A percentile compares a stretch with the other conserved stretches of the same genome.
phyloP scores from a whole-genome alignment of 2,888 invertebrate species.

The Clanis bilineata region DNA sequence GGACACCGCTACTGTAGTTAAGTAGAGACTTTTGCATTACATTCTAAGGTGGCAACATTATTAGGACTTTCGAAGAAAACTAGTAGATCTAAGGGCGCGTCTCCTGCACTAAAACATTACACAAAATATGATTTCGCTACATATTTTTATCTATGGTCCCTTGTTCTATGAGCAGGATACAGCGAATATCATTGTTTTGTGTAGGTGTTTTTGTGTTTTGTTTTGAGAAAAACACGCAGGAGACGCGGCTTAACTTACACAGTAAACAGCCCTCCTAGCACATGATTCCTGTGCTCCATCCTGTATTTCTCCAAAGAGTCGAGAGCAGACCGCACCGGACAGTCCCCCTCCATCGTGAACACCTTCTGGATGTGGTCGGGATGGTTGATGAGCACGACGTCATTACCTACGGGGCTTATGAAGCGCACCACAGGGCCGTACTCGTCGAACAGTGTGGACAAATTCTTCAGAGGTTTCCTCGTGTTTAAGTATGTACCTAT shows the following conservation, averaged over 20 bases:
- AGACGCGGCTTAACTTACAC: constrained; percentile 78
- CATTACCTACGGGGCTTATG: constrained; percentile 84
- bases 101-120: no score
- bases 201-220: no score
- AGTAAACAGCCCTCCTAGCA: constrained; percentile 81
- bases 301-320: constrained; percentile 85
- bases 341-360: constrained; percentile 82
- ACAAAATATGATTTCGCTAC: no score
- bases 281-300: constrained; percentile 77
- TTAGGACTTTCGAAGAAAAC: no score
- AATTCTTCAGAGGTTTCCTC: constrained; percentile 52
- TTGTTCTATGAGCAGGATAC: no score
- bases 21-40: no score
- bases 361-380: constrained; percentile 85
- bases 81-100: no score
- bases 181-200: no score
- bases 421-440: constrained; percentile 86
- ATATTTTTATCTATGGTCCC: no score
- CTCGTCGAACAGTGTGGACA: constrained; percentile 67
- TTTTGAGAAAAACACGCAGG: no score
- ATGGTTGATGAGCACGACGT: constrained; percentile 84
- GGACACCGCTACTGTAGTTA: no score
- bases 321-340: constrained; percentile 83
- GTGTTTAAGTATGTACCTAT: constrained; percentile 54
- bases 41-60: no score